Percentiles rank a stretch among this genome's conserved stretches.
Conservation (phyloP, 2,113 vertebrate genomes). For the Erinaceus europaeus region DNA sequence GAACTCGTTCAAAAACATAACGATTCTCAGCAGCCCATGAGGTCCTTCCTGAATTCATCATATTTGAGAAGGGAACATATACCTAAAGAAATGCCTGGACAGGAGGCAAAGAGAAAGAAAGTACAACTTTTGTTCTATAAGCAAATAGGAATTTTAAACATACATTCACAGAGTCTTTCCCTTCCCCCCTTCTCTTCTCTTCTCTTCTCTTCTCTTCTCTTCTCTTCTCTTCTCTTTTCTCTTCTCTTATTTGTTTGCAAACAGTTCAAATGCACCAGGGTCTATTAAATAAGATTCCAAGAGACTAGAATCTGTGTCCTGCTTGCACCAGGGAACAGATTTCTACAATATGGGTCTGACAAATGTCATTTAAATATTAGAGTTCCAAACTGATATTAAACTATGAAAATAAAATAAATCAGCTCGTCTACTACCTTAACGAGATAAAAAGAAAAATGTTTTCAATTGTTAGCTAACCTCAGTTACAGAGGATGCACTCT, state of each 20-base stretch:
- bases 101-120: background rate
- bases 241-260: constrained; percentile 40
- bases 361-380: background rate
- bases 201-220: too few species aligned
- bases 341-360: background rate
- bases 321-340: background rate
- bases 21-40: background rate
- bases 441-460: background rate
- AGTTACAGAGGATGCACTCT: accelerated
- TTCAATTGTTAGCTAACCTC: background rate
- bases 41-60: background rate
- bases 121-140: background rate
- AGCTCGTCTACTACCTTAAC: background rate
- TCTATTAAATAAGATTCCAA: background rate
- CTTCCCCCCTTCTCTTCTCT: background rate
- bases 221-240: background rate
- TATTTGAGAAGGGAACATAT: background rate
- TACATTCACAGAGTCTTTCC: background rate
- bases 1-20: background rate
- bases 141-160: background rate
- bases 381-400: background rate
- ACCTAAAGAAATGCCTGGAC: accelerated
- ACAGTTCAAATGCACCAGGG: background rate
- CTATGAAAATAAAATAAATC: background rate
- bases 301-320: constrained; percentile 7